Evolutionary conservation across 2,888 invertebrate genomes (phyloP).

Genomic region (Tetrapedia diversipes): DNA sequence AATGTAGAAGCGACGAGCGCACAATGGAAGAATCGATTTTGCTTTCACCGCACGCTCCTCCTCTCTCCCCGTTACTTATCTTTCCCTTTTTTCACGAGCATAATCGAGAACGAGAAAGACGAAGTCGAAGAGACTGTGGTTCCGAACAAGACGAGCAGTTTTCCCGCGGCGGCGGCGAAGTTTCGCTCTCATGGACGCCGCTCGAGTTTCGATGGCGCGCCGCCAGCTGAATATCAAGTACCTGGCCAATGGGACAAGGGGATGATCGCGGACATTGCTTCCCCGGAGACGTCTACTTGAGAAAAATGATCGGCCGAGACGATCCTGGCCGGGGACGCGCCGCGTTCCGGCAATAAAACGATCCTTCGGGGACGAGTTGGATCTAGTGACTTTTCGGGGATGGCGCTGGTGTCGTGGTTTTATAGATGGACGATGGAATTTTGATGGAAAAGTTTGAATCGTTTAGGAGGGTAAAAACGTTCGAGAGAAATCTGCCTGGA

Average conservation of each 20-base stretch:
- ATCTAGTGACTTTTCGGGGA: slow-evolving; percentile 33
- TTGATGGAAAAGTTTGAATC: slow-evolving; percentile 27
- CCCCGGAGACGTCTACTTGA: slow-evolving; percentile 60
- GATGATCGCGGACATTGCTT: slow-evolving; percentile 51
- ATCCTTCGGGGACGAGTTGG: slow-evolving; percentile 47
- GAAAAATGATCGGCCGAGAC: slow-evolving; percentile 57
- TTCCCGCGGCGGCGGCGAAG: slow-evolving; percentile 68
- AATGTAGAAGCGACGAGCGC: background rate
- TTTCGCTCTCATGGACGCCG: slow-evolving; percentile 69
- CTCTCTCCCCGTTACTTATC: background rate
- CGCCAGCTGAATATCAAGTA: slow-evolving; percentile 77
- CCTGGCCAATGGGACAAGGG: slow-evolving; percentile 26
- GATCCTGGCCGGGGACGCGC: slow-evolving; percentile 7
- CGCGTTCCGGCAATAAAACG: slow-evolving; percentile 45
- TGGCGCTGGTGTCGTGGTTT: slow-evolving; percentile 20
- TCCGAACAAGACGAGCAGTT: slow-evolving; percentile 76
- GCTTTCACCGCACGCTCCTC: slow-evolving; percentile 8
- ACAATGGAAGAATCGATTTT: slow-evolving; percentile 39
- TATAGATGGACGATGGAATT: slow-evolving; percentile 39
- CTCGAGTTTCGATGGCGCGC: slow-evolving; percentile 77
- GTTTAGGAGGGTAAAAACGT: background rate
- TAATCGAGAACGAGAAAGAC: slow-evolving; percentile 9
- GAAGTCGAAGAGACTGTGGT: slow-evolving; percentile 34
- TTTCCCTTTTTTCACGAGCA: background rate
- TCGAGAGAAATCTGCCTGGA: background rate